Evolutionary conservation across 2,113 vertebrate species (phyloP).

Genomic region (Lycaon pictus): DNA sequence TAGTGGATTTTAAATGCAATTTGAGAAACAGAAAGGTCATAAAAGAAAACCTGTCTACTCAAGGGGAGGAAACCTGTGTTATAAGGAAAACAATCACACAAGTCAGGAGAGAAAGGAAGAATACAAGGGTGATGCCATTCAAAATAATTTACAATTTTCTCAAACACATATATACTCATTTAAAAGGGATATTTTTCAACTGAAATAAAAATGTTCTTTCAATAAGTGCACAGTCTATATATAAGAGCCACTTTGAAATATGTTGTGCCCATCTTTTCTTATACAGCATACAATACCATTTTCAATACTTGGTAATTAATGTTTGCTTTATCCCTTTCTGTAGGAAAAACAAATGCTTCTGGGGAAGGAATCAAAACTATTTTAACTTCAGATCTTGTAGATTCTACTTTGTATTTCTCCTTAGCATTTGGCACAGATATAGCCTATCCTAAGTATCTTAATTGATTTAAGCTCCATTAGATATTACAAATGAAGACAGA

Average conservation of each 20-base stretch:
- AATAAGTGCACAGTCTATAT: background rate
- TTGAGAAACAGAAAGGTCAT: slow-evolving; percentile 27
- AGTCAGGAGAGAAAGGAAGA: background rate
- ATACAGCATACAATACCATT: background rate
- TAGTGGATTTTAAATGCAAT: background rate
- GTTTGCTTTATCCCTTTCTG: slow-evolving; percentile 23
- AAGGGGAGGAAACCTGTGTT: background rate
- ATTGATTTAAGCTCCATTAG: slow-evolving; percentile 45
- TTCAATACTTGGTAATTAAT: slow-evolving; percentile 10
- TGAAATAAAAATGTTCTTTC: background rate
- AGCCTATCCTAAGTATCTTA: background rate
- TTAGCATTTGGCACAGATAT: background rate
- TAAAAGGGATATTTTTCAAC: background rate
- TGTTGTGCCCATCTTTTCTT: background rate
- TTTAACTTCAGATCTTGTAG: background rate
- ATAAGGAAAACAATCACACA: background rate
- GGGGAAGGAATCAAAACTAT: slow-evolving; percentile 36
- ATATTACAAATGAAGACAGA: background rate
- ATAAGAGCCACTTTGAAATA: background rate
- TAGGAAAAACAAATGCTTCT: background rate
- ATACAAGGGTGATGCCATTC: background rate
- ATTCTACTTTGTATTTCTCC: background rate
- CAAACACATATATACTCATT: background rate
- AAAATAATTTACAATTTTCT: slow-evolving; percentile 1
- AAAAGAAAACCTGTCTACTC: slow-evolving; percentile 11